These are phyloP conservation scores for Dynastes maya DNA, from an alignment of 2,888 invertebrate species.

Conservation along the genomic window DNA sequence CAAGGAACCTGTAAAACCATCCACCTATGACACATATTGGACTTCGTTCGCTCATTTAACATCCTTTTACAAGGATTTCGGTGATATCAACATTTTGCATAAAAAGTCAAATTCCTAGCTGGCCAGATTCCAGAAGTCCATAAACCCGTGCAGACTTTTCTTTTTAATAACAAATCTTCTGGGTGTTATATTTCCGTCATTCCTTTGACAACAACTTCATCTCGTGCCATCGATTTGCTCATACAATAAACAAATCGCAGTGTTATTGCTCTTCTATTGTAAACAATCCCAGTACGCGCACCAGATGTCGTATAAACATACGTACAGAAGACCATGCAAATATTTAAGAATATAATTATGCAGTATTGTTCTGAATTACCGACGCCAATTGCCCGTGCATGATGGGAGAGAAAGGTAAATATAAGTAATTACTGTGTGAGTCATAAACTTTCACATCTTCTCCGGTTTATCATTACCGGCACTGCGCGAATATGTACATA, in stretches of 20 bases:
- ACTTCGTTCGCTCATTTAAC: too few species aligned
- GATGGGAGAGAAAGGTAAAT: constrained; percentile 23
- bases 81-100: too few species aligned
- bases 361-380: constrained; percentile 20
- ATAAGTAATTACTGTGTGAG: background rate
- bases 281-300: background rate
- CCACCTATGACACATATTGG: too few species aligned
- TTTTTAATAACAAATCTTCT: too few species aligned
- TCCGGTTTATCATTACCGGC: constrained; percentile 17
- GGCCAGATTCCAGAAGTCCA: too few species aligned
- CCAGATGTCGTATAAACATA: constrained; percentile 10
- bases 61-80: too few species aligned
- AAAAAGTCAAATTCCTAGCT: too few species aligned
- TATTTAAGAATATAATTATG: constrained; percentile 23
- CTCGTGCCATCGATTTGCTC: too few species aligned
- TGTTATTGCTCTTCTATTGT: background rate
- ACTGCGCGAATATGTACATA: constrained; percentile 1
- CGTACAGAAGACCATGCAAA: constrained; percentile 2
- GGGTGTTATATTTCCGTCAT: too few species aligned
- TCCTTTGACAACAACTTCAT: too few species aligned
- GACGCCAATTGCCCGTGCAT: constrained; percentile 18
- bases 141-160: too few species aligned
- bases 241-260: background rate
- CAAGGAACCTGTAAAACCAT: too few species aligned
- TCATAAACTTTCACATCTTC: constrained; percentile 34